Base-by-base conservation (phyloP, 2,113 vertebrate species). In the Phalacrocorax aristotelis region DNA sequence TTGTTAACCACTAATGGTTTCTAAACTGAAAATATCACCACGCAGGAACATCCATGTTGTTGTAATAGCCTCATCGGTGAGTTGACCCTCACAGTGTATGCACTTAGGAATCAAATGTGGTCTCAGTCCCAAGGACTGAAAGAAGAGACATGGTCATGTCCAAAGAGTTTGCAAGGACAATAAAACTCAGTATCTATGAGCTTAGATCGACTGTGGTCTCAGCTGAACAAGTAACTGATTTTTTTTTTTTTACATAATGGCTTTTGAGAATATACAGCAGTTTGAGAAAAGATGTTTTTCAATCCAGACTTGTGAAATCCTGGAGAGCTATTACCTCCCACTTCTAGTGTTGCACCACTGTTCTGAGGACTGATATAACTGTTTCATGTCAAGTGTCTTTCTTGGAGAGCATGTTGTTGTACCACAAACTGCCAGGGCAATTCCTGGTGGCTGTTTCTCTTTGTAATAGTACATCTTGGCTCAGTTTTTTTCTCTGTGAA, bases 401-500 rank as follows among this genome's bases (percentile, higher is more conserved):
- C 0, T 4, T 1, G 1, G 29, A 58, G 58, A 42, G 9, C 9
- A 5, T 20, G 20, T 10, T 93, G 26, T 44, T 74, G 30, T 34
- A 64, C 4, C n/a, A 32, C 38, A 75, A 36, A 26, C 16, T 86
- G 20, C 12, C 23, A 58, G 51, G 52, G 25, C 40, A 81, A 57
- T 87, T 89, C 64, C 25, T 78, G 26, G 10, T 83, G 61, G 44
- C 32, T 40, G 21, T 69, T 95, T 66, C 34, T 84, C 55, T 83
- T 49, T 66, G 44, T 70, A 69, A 36, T 25, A 55, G 13, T 30
- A 5, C 60, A 40, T 52, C n/a, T 91, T 65, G 75, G 52, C 32
- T 88, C n/a, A 57, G 52, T 42, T 8, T 29, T 89, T 62, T 91
- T 88, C 25, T 86, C 29, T 66, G 14, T 44, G 46, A 79, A 80